Percentiles rank a stretch among this genome's conserved stretches.
phyloP scores from a whole-genome alignment of 35 echinoderm and acorn worm genomes.

The Heliocidaris tuberculata region DNA sequence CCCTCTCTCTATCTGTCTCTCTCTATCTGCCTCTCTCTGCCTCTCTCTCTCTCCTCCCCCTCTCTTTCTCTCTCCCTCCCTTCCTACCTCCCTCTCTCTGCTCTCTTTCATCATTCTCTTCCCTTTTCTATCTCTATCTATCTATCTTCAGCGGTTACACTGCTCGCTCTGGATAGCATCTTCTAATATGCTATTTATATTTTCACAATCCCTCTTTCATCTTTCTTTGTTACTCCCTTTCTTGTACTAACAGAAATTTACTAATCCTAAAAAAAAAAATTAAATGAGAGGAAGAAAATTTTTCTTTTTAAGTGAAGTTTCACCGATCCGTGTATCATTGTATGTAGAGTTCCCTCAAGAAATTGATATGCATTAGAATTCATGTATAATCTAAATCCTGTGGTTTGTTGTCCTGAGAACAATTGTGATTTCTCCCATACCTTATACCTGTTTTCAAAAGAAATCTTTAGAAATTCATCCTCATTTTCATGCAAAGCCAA shows the following conservation, averaged over 20 bases:
- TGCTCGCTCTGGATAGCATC: background rate
- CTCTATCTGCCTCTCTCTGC: background rate
- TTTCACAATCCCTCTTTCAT: background rate
- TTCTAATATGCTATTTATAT: background rate
- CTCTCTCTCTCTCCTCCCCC: background rate
- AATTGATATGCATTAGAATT: background rate
- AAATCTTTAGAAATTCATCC: background rate
- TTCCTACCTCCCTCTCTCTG: background rate
- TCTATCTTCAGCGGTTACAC: background rate
- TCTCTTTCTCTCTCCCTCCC: too few species aligned
- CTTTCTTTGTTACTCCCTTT: background rate
- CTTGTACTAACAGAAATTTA: background rate
- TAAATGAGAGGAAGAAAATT: background rate
- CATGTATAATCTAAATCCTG: background rate
- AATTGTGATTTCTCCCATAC: background rate
- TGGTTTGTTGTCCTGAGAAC: too few species aligned
- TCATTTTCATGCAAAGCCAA: background rate
- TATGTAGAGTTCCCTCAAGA: background rate
- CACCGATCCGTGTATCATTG: too few species aligned
- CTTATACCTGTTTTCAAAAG: background rate
- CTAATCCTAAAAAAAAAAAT: background rate
- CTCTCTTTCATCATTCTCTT: background rate
- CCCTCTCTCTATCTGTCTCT: background rate
- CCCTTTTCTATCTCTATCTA: background rate
- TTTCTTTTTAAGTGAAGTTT: background rate